Evolutionary conservation across 2,888 invertebrate genomes (phyloP).

Genomic region (Synergus umbraculus): DNA sequence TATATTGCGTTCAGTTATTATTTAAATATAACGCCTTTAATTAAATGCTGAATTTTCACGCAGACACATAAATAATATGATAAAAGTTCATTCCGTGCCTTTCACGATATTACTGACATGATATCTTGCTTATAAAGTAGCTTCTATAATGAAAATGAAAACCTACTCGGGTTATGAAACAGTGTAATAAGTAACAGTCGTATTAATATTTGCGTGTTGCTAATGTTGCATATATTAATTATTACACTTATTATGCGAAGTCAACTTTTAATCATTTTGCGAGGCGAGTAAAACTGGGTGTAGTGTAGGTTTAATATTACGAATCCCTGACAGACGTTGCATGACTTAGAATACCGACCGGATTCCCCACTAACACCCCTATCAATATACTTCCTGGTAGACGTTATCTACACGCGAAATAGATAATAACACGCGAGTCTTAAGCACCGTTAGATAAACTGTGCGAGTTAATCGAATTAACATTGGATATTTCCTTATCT

Average conservation of each 20-base stretch:
- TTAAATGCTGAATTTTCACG: background rate
- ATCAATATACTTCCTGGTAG: conserved; percentile 52
- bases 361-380: conserved; percentile 54
- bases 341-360: conserved; percentile 47
- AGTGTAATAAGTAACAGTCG: background rate
- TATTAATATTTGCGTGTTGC: conserved; percentile 1
- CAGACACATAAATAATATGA: background rate
- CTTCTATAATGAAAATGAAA: conserved; percentile 34
- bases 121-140: conserved; percentile 13
- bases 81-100: background rate
- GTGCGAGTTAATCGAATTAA: conserved; percentile 57
- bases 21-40: background rate
- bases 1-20: background rate
- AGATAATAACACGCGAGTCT: conserved; percentile 52
- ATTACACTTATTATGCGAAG: background rate
- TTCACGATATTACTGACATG: conserved; percentile 5
- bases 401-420: conserved; percentile 55
- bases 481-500: conserved; percentile 50
- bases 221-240: background rate
- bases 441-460: conserved; percentile 55
- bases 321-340: conserved; percentile 34
- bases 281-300: background rate
- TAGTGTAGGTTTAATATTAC: conserved; percentile 38
- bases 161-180: conserved; percentile 9
- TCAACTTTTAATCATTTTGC: conserved; percentile 41